phyloP scores from a whole-genome alignment of 2,797 vertebrate species.

The Chaenodraco wilsoni region DNA sequence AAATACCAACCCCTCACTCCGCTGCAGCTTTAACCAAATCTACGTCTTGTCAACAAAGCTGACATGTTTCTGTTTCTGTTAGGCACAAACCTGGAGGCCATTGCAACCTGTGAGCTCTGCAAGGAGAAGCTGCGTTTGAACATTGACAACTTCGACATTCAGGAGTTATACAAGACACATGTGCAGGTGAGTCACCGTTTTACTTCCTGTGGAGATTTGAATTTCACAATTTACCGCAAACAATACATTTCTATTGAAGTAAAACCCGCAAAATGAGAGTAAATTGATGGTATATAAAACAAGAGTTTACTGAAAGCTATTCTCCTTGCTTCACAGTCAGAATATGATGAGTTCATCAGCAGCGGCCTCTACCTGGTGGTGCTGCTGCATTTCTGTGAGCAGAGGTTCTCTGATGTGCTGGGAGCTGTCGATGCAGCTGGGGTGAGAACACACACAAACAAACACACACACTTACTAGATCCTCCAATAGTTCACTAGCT shows the following conservation, averaged over 20 bases:
- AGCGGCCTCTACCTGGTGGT: conserved; percentile 98
- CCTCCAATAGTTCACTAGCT: neutral
- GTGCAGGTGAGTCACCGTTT: conserved; percentile 88
- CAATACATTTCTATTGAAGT: neutral
- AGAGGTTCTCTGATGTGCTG: conserved; percentile 97
- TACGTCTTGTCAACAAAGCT: no score
- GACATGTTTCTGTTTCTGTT: neutral
- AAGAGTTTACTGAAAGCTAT: neutral
- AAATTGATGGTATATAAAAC: neutral
- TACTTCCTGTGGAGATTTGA: neutral
- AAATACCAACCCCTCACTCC: conserved; percentile 27
- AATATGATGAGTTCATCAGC: conserved; percentile 98
- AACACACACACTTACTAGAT: neutral
- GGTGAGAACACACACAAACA: conserved; percentile 82
- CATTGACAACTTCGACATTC: conserved; percentile 96
- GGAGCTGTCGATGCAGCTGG: conserved; percentile 93
- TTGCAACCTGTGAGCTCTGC: conserved; percentile 97
- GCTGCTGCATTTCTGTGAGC: conserved; percentile 95
- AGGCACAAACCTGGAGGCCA: conserved; percentile 93
- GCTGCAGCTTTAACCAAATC: neutral
- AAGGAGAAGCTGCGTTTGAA: conserved; percentile 95
- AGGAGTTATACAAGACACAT: conserved; percentile 95
- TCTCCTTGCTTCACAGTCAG: conserved; percentile 83
- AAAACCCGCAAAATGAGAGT: neutral
- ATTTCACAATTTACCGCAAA: neutral